Percentiles rank a stretch among this genome's conserved stretches.
phyloP scores from a whole-genome alignment of 2,113 vertebrate genomes.

The Euleptes europaea region DNA sequence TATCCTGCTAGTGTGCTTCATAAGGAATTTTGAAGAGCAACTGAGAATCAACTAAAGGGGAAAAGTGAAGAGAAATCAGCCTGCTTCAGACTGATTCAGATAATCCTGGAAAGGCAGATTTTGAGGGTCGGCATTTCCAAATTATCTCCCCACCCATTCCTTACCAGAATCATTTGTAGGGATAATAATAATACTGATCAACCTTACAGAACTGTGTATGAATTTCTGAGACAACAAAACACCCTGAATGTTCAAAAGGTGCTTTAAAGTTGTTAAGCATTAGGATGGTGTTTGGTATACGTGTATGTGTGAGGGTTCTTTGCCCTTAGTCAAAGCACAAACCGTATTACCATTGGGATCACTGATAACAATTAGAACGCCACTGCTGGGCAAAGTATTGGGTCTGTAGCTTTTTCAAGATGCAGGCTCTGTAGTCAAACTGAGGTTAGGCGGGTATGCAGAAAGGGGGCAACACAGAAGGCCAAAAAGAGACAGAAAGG shows the following conservation, averaged over 20 bases:
- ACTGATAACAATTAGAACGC: background rate
- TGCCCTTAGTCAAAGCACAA: background rate
- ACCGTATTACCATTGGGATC: background rate
- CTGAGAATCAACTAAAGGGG: no score
- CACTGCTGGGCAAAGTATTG: background rate
- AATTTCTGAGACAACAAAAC: background rate
- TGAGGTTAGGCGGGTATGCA: background rate
- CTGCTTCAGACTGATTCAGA: no score
- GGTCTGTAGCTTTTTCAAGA: background rate
- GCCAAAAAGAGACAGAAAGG: background rate
- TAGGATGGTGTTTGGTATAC: no score
- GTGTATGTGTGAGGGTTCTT: background rate
- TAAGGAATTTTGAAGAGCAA: no score
- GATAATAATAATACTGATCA: background rate
- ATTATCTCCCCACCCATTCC: no score
- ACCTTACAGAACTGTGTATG: background rate
- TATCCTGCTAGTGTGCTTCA: no score
- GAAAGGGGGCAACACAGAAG: background rate
- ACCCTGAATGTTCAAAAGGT: background rate
- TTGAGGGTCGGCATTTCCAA: no score
- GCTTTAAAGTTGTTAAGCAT: background rate
- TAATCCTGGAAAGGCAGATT: no score
- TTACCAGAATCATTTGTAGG: no score
- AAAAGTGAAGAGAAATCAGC: no score
- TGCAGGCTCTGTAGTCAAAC: background rate